Evolutionary conservation across 1,140 invertebrate genomes (phyloP), one percentile per base, ranked within the genome.

Genomic region (Nasonia longicornis): DNA sequence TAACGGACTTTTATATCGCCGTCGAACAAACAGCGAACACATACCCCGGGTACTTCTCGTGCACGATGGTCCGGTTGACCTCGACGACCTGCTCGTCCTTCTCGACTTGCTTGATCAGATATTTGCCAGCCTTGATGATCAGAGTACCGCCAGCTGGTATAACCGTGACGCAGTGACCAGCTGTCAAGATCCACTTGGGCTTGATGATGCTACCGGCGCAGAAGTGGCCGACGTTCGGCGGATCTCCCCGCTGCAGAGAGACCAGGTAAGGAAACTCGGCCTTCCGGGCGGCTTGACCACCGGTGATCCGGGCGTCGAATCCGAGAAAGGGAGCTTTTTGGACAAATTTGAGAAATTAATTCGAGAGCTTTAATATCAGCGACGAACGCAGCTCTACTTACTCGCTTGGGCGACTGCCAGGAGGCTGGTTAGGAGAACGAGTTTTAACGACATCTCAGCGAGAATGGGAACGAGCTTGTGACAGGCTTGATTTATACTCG

Each of bases 21-120:
- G 11, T n/a, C 14, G 35, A 35, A 16, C 20, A 35, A 71, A 71
- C 8, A 2, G 0, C 11, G 42, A 10, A 52, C 20, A 67, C 83
- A 87, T 85, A 92, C 90, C 92, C 91, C n/a, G 66, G 16, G 83
- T 91, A 94, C 1, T 86, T 75, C 22, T 91, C 87, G 83, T 94
- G 93, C 0, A 92, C 82, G 63, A 89, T 87, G 29, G 84, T 86
- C 6, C 88, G 84, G 0, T 83, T 82, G 3, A 93, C 89, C 14
- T 66, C 1, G 22, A 90, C 84, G 0, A 63, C 76, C 84, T 94
- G 92, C 84, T 92, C 91, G 14, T 81, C 86, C 0, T 64, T 79
- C 63, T 93, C 92, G 0, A 0, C 2, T 0, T 0, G 0, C 4
- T 45, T 77, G 29, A 90, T 77, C 20, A 82, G 73, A 26, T 87